Percentiles rank a stretch among this genome's conserved stretches.
Evolutionary conservation across 1,140 invertebrate genomes (phyloP).

Genomic region (Drosophila ercepeae): DNA sequence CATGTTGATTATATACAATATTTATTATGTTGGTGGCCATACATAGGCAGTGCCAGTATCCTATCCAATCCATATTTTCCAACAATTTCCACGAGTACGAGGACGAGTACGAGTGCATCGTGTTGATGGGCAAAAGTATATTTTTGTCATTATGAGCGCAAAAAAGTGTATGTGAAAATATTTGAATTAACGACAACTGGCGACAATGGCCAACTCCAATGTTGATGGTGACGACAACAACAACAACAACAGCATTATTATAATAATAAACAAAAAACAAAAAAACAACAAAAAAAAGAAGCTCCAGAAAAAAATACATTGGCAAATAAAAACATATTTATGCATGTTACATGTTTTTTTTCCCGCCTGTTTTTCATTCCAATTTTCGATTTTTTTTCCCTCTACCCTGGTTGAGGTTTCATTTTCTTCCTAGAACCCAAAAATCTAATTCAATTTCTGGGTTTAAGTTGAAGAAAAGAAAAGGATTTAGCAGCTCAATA

Average conservation of each 20-base stretch:
- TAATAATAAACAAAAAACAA: conserved; percentile 56
- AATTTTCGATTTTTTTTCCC: conserved; percentile 21
- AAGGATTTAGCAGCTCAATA: too few species aligned
- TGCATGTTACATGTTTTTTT: conserved; percentile 53
- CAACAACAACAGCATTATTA: conserved; percentile 44
- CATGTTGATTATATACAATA: conserved; percentile 45
- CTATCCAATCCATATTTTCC: conserved; percentile 31
- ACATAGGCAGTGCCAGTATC: conserved; percentile 11
- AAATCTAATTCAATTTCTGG: background rate
- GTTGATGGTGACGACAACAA: conserved; percentile 56
- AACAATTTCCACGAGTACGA: conserved; percentile 4
- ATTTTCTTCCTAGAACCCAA: background rate
- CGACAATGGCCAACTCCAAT: conserved; percentile 64
- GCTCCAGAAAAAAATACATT: conserved; percentile 27
- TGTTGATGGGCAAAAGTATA: conserved; percentile 74
- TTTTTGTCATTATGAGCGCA: conserved; percentile 71
- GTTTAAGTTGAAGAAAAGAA: too few species aligned
- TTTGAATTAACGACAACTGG: conserved; percentile 72
- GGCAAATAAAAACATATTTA: conserved; percentile 48
- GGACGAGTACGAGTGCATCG: conserved; percentile 38
- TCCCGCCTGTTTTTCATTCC: conserved; percentile 33
- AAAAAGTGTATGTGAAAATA: conserved; percentile 49
- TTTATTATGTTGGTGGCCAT: conserved; percentile 45
- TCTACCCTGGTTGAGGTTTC: conserved; percentile 20
- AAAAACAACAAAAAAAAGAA: conserved; percentile 18